A percentile compares a stretch with the other conserved stretches of the same genome.
These are phyloP conservation scores for Drosophila ironensis DNA, from an alignment of 1,140 invertebrate species.

Conservation along the genomic window DNA sequence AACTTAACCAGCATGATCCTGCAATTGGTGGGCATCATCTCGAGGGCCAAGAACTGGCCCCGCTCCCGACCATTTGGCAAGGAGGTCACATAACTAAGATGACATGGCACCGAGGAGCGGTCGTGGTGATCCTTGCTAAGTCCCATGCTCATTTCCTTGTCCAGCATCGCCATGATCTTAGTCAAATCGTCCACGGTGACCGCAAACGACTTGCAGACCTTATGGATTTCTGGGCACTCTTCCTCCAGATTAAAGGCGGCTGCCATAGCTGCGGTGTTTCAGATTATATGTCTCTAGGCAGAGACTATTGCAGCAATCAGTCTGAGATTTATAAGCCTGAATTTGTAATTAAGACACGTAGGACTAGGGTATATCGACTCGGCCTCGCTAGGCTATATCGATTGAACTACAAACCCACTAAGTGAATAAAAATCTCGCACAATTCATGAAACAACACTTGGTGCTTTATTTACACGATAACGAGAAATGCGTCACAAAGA, in stretches of 20 bases:
- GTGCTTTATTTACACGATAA: slow-evolving; percentile 71
- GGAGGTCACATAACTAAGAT: slow-evolving; percentile 96
- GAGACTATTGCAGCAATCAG: neutral
- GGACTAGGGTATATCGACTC: no score
- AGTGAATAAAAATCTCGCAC: slow-evolving; percentile 84
- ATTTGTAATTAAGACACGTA: no score
- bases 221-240: slow-evolving; percentile 50
- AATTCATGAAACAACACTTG: slow-evolving; percentile 56
- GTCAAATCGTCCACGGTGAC: slow-evolving; percentile 15
- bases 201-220: slow-evolving; percentile 39
- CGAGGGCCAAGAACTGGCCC: slow-evolving; percentile 97
- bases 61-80: slow-evolving; percentile 97
- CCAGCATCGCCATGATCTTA: slow-evolving; percentile 16
- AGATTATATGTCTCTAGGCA: no score
- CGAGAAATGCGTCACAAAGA: slow-evolving; percentile 56
- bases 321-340: neutral
- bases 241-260: slow-evolving; percentile 18
- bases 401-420: no score
- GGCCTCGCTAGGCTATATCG: no score
- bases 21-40: slow-evolving; percentile 99
- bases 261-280: neutral
- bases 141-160: slow-evolving; percentile 88
- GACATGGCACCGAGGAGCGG: slow-evolving; percentile 92
- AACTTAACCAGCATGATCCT: slow-evolving; percentile 96
- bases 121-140: slow-evolving; percentile 89